Percentiles rank a stretch among this genome's conserved stretches.
Conservation (phyloP, 2,888 invertebrate genomes). For the Scaptomyza parva region DNA sequence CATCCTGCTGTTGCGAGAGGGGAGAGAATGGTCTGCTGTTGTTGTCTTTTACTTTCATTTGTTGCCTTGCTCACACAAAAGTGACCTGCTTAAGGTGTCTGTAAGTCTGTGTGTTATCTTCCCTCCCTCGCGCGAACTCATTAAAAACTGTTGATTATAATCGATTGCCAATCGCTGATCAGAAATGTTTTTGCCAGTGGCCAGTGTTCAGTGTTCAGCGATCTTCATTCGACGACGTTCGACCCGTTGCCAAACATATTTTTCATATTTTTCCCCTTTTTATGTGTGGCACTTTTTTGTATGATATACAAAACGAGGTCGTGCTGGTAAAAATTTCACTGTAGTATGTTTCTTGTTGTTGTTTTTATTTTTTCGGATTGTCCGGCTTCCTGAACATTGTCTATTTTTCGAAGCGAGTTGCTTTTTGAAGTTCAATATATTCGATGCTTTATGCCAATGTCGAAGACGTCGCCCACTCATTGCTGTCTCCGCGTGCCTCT, state of each 20-base stretch:
- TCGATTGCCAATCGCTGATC: conserved; percentile 60
- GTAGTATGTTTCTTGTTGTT: conserved; percentile 35
- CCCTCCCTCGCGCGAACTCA: conserved; percentile 64
- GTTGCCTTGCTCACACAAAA: conserved; percentile 62
- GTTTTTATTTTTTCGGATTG: conserved; percentile 19
- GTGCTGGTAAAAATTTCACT: conserved; percentile 63
- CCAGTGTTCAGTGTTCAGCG: conserved; percentile 41
- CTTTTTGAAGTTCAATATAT: conserved; percentile 54
- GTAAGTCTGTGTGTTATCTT: conserved; percentile 2
- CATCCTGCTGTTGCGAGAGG: conserved; percentile 49
- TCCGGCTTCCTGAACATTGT: conserved; percentile 57
- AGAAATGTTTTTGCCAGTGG: conserved; percentile 32
- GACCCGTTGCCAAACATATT: conserved; percentile 76
- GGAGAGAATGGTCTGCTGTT: conserved; percentile 13
- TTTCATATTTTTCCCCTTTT: conserved; percentile 42
- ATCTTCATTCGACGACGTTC: conserved; percentile 34
- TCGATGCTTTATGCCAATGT: conserved; percentile 59
- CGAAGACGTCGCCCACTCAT: conserved; percentile 69
- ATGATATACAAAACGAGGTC: conserved; percentile 55
- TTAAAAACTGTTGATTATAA: conserved; percentile 75
- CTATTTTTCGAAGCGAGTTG: conserved; percentile 59
- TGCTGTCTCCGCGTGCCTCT: background rate
- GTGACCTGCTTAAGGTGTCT: conserved; percentile 69
- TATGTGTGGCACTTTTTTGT: conserved; percentile 17
- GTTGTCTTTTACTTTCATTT: conserved; percentile 76